Evolutionary conservation across 2,888 invertebrate species (phyloP).

Genomic region (Caenorhabditis sulstoni): DNA sequence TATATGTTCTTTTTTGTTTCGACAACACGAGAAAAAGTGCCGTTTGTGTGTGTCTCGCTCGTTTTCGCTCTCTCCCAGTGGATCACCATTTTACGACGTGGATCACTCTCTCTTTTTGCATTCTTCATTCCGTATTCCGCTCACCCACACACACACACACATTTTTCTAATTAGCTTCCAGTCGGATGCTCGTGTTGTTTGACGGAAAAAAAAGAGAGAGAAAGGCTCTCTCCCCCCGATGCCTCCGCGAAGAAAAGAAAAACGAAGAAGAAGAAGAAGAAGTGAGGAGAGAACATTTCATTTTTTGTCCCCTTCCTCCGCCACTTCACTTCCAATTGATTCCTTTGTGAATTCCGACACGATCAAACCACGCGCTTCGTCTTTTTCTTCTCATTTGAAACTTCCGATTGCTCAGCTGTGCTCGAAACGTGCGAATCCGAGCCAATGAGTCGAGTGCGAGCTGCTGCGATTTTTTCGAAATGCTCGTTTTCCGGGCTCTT

Average conservation of each 20-base stretch:
- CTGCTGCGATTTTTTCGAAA: too few species aligned
- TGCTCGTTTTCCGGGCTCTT: too few species aligned
- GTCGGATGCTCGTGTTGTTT: conserved; percentile 52
- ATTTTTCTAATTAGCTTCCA: conserved; percentile 57
- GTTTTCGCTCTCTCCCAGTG: too few species aligned
- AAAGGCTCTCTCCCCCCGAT: too few species aligned
- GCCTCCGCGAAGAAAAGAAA: not conserved
- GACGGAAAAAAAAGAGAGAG: not conserved
- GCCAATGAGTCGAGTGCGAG: too few species aligned
- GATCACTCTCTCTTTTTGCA: not conserved
- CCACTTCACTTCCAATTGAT: conserved; percentile 44
- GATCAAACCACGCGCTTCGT: too few species aligned
- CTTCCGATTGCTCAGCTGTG: conserved; percentile 27
- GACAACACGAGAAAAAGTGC: conserved; percentile 20
- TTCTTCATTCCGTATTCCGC: not conserved
- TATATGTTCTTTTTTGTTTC: conserved; percentile 47
- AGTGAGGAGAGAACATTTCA: conserved; percentile 42
- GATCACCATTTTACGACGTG: conserved; percentile 20
- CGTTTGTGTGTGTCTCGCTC: too few species aligned
- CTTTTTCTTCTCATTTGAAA: conserved; percentile 11
- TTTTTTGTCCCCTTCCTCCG: conserved; percentile 35
- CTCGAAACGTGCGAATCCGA: not conserved
- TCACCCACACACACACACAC: conserved; percentile 17
- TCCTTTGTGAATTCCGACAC: conserved; percentile 19
- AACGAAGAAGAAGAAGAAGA: conserved; percentile 12